phyloP scores from a whole-genome alignment of 2,888 invertebrate species.

The Heliconius hortense region DNA sequence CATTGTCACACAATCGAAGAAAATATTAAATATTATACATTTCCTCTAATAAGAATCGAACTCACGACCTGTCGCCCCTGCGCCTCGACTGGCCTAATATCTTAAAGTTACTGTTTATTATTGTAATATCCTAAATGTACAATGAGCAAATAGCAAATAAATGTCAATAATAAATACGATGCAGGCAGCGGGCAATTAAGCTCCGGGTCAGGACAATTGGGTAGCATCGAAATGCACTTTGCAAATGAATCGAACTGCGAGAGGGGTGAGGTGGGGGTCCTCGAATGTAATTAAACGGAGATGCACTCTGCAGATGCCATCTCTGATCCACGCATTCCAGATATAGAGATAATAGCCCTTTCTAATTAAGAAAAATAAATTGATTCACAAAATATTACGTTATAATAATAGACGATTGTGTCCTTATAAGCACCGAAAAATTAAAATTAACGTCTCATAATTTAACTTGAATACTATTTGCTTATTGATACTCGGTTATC shows the following conservation, averaged over 20 bases:
- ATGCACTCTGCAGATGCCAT: conserved; percentile 61
- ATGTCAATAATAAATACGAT: conserved; percentile 76
- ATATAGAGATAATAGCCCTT: conserved; percentile 38
- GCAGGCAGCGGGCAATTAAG: conserved; percentile 68
- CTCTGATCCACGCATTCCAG: conserved; percentile 42
- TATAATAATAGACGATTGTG: not conserved
- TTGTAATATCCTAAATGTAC: conserved; percentile 50
- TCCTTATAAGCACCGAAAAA: not conserved
- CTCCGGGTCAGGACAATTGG: conserved; percentile 71
- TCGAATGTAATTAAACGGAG: conserved; percentile 75
- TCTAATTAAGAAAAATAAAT: conserved; percentile 38
- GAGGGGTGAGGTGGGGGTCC: conserved; percentile 45
- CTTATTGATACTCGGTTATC: not conserved
- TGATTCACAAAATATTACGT: conserved; percentile 29
- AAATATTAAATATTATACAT: too few species aligned
- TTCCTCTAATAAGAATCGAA: too few species aligned
- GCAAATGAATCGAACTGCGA: conserved; percentile 76
- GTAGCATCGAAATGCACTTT: conserved; percentile 80
- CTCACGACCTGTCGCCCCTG: too few species aligned
- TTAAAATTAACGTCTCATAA: not conserved
- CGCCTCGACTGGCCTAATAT: not conserved
- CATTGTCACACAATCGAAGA: too few species aligned
- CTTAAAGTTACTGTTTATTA: conserved; percentile 1
- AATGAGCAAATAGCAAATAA: conserved; percentile 64
- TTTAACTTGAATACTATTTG: not conserved